These are phyloP conservation scores for Epicampocera succincta DNA, from an alignment of 2,888 invertebrate species.

Conservation along the genomic window DNA sequence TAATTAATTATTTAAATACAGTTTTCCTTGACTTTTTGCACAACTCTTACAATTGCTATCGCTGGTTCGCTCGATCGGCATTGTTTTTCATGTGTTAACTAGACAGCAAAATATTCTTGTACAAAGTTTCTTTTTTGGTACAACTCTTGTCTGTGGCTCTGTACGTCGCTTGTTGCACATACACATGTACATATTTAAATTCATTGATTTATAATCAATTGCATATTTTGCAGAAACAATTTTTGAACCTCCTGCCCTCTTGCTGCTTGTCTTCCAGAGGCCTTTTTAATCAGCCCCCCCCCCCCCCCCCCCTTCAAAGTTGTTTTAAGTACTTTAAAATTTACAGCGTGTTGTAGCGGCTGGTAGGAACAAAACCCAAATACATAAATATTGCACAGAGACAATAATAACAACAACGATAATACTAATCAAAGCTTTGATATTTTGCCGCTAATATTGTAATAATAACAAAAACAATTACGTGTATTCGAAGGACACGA, in stretches of 20 bases:
- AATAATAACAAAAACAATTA: constrained; percentile 50
- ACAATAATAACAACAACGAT: constrained; percentile 40
- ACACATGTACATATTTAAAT: too few relatives aligned
- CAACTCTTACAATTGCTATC: constrained; percentile 2
- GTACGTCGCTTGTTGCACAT: constrained; percentile 14
- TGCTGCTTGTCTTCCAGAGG: not conserved
- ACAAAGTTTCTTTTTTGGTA: not conserved
- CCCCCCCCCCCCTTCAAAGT: too few relatives aligned
- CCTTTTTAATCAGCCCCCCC: not conserved
- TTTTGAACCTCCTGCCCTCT: not conserved
- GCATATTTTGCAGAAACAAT: constrained; percentile 33
- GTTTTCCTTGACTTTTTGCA: constrained; percentile 52
- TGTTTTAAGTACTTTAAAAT: constrained; percentile 34
- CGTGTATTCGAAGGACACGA: constrained; percentile 6
- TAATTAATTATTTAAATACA: constrained; percentile 64
- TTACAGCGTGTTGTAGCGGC: constrained; percentile 37
- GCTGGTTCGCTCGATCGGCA: not conserved
- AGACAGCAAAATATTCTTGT: constrained; percentile 35
- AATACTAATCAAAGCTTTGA: constrained; percentile 65
- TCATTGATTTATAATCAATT: constrained; percentile 65
- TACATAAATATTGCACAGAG: constrained; percentile 23
- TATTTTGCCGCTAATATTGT: constrained; percentile 60
- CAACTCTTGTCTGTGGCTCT: not conserved
- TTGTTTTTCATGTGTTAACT: constrained; percentile 35
- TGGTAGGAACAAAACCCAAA: constrained; percentile 42